These are phyloP conservation scores for Nephotettix cincticeps DNA, from an alignment of 1,140 invertebrate genomes.

Conservation along the genomic window DNA sequence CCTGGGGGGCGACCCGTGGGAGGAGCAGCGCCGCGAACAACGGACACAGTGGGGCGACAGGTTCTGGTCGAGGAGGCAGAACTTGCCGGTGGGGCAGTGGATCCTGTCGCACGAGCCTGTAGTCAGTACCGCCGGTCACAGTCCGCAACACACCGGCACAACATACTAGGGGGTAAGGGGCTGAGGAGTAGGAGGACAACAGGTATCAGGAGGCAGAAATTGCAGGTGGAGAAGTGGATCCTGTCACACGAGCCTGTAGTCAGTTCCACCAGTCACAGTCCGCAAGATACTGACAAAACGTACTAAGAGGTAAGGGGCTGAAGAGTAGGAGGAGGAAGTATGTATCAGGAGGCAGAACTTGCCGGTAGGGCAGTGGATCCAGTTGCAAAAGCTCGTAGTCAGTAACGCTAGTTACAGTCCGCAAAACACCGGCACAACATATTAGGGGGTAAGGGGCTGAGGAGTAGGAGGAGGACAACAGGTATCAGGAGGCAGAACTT, in stretches of 20 bases:
- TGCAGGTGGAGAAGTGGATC: slow-evolving; percentile 38
- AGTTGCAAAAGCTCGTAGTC: slow-evolving; percentile 68
- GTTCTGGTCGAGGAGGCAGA: slow-evolving; percentile 84
- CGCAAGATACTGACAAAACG: too few species aligned
- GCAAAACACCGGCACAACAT: too few species aligned
- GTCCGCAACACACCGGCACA: not conserved
- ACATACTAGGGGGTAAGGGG: too few species aligned
- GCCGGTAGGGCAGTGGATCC: too few species aligned
- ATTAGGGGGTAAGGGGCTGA: too few species aligned
- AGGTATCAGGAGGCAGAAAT: too few species aligned
- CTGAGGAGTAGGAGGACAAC: too few species aligned
- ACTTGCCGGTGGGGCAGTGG: slow-evolving; percentile 74
- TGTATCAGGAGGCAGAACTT: too few species aligned
- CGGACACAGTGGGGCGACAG: slow-evolving; percentile 78
- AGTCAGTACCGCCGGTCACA: slow-evolving; percentile 4
- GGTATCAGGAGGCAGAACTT: too few species aligned
- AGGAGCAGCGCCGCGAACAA: slow-evolving; percentile 67
- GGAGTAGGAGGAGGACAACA: too few species aligned
- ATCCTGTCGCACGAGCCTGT: slow-evolving; percentile 75
- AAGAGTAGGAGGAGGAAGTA: too few species aligned
- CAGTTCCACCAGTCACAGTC: not conserved
- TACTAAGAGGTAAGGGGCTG: too few species aligned
- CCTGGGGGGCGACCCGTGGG: slow-evolving; percentile 46
- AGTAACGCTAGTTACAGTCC: not conserved
- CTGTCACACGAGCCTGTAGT: slow-evolving; percentile 69